phyloP scores from a whole-genome alignment of 2,888 invertebrate genomes.

The Drepanosiphum platanoidis region DNA sequence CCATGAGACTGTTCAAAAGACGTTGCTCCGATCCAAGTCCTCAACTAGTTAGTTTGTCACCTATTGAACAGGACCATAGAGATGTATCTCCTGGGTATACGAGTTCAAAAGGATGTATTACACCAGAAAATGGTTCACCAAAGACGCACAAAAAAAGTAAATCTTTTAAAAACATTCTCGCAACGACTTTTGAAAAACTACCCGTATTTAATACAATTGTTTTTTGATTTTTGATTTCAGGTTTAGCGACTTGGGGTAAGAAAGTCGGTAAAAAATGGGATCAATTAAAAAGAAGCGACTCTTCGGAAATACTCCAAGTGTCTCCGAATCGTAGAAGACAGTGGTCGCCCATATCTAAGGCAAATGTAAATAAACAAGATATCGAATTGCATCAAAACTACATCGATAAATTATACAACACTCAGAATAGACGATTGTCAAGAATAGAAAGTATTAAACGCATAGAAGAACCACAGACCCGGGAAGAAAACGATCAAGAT shows the following conservation, averaged over 20 bases:
- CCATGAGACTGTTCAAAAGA: constrained; percentile 71
- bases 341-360: constrained; percentile 68
- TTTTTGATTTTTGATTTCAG: constrained; percentile 67
- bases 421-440: constrained; percentile 67
- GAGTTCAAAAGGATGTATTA: constrained; percentile 64
- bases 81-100: constrained; percentile 64
- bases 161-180: background rate
- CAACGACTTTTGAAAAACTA: background rate
- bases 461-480: constrained; percentile 66
- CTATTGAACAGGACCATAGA: constrained; percentile 66
- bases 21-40: constrained; percentile 72
- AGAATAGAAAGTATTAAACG: constrained; percentile 70
- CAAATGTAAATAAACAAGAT: constrained; percentile 15
- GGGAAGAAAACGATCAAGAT: constrained; percentile 60
- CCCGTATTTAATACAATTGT: background rate
- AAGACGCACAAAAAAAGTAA: constrained; percentile 67
- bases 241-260: constrained; percentile 73
- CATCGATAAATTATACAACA: constrained; percentile 63
- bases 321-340: constrained; percentile 68
- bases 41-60: constrained; percentile 71
- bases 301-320: constrained; percentile 69
- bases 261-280: constrained; percentile 74
- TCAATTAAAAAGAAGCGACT: constrained; percentile 72
- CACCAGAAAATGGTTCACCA: constrained; percentile 66
- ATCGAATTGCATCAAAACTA: constrained; percentile 45